These are phyloP conservation scores for Lepilemur septentrionalis DNA, from an alignment of 2,797 vertebrate genomes.

Conservation along the genomic window DNA sequence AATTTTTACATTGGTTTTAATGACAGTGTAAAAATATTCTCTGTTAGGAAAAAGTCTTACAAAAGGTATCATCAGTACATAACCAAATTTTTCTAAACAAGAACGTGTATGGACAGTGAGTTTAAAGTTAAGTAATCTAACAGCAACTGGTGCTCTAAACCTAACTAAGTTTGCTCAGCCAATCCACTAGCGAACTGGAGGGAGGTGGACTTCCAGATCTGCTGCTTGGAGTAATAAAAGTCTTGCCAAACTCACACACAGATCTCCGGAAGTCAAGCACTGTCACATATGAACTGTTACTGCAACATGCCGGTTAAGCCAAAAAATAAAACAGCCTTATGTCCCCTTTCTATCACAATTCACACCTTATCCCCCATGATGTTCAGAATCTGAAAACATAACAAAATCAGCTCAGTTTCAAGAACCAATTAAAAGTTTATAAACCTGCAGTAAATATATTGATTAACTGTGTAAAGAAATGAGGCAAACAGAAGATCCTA, in stretches of 20 bases:
- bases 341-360: not conserved
- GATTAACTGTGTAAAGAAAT: not conserved
- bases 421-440: not conserved
- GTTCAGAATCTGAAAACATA: not conserved
- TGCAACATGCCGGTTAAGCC: not conserved
- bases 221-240: not conserved
- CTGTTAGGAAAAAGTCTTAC: not conserved
- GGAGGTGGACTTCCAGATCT: not conserved
- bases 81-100: not conserved
- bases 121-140: not conserved
- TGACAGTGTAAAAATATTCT: not conserved
- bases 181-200: not conserved
- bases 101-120: not conserved
- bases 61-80: not conserved
- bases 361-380: not conserved
- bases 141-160: not conserved
- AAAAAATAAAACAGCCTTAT: not conserved
- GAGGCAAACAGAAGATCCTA: not conserved
- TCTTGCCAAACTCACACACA: not conserved
- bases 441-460: not conserved
- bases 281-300: not conserved
- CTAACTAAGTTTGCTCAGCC: not conserved
- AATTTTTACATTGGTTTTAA: slow-evolving; percentile 6
- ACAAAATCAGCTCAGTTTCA: not conserved
- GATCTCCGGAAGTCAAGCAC: not conserved